Evolutionary conservation across 2,888 invertebrate species (phyloP).

Genomic region (Criorhina ranunculi): DNA sequence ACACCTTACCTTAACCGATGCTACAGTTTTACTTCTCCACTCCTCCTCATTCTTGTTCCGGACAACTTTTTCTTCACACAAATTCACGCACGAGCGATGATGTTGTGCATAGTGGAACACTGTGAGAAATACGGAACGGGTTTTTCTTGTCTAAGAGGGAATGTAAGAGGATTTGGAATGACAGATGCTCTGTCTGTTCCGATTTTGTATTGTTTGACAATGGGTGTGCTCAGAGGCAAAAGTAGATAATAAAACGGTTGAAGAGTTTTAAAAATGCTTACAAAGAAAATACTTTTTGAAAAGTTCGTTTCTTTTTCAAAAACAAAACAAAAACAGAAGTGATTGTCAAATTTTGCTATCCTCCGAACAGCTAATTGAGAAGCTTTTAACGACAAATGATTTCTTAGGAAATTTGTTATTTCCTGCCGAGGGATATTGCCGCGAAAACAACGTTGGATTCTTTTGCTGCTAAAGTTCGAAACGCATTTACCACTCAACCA

Average conservation of each 20-base stretch:
- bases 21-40: slow-evolving; percentile 66
- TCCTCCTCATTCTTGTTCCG: slow-evolving; percentile 18
- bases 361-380: too few relatives aligned
- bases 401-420: too few relatives aligned
- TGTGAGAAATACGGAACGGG: neutral
- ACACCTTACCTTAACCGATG: slow-evolving; percentile 66
- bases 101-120: slow-evolving; percentile 15
- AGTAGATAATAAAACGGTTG: too few relatives aligned
- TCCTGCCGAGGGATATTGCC: too few relatives aligned
- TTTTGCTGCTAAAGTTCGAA: too few relatives aligned
- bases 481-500: too few relatives aligned
- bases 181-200: neutral
- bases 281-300: too few relatives aligned
- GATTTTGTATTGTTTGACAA: neutral
- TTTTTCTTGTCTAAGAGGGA: neutral
- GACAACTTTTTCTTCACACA: slow-evolving; percentile 58
- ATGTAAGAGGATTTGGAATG: slow-evolving; percentile 6
- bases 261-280: neutral
- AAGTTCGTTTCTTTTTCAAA: too few relatives aligned
- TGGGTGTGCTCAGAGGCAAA: neutral
- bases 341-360: too few relatives aligned
- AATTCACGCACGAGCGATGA: slow-evolving; percentile 53
- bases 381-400: too few relatives aligned
- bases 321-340: too few relatives aligned
- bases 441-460: too few relatives aligned